Evolutionary conservation across 2,113 vertebrate genomes (phyloP).

Genomic region (Hydrolagus affinis): DNA sequence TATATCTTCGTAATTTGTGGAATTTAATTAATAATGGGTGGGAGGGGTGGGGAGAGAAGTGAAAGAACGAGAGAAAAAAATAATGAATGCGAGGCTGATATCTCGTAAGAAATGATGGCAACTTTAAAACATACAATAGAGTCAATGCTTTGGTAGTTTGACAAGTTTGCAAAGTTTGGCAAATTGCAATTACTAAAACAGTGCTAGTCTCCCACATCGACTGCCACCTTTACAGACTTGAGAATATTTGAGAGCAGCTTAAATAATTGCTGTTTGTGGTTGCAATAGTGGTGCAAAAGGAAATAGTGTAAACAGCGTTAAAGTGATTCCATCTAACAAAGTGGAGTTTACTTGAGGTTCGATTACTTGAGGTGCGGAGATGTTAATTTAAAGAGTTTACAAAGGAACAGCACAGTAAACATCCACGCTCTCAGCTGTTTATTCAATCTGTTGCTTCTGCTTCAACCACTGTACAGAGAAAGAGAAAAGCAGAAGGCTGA

Average conservation of each 20-base stretch:
- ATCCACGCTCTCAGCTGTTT: too few relatives aligned
- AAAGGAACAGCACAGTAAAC: too few relatives aligned
- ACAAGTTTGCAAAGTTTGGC: not conserved
- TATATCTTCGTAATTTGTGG: not conserved
- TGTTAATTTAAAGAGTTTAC: not conserved
- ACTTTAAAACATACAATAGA: too few relatives aligned
- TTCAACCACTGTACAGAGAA: too few relatives aligned
- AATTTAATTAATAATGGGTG: too few relatives aligned
- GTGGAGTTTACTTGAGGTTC: not conserved
- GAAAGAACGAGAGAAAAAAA: too few relatives aligned
- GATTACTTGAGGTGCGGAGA: not conserved
- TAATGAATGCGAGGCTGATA: too few relatives aligned
- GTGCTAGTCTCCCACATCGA: too few relatives aligned
- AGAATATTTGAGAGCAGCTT: not conserved
- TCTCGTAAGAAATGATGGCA: too few relatives aligned
- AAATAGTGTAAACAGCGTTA: not conserved
- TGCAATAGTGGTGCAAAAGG: not conserved
- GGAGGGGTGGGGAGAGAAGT: too few relatives aligned
- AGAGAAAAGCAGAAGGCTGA: too few relatives aligned
- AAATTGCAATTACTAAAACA: not conserved
- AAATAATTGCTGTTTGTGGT: not conserved
- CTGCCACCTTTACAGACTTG: not conserved
- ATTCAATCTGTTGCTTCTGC: too few relatives aligned
- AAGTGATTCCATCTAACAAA: not conserved
- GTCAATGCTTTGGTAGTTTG: not conserved